Evolutionary conservation across 2,888 invertebrate species (phyloP), one percentile per base, ranked within the genome.

Genomic region (Bombylius major): DNA sequence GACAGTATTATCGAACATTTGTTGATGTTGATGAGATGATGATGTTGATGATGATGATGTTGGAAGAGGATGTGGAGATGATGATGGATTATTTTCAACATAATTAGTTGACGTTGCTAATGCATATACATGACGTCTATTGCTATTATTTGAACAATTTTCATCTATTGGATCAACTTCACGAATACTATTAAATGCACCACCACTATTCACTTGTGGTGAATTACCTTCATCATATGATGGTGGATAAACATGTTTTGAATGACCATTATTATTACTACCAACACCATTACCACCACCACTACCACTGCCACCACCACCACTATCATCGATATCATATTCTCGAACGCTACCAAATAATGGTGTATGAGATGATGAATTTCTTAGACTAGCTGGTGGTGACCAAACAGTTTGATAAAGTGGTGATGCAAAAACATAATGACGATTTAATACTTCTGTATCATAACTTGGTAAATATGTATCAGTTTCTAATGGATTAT

Each of bases 391-490:
- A 5, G 73, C 69, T 39, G 73, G 73, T 23, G 73, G 73, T 33
- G 74, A 74, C 74, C 74, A 74, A 1, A 72, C 69, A 0, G 73
- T 72, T 62, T 73, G 73, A 56, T 74, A 73, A 7, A 74, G 63
- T 4, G 74, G 74, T 55, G 74, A 74, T 6, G 73, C 73, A 54
- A 74, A 74, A 9, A 73, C 72, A 55, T 74, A 74, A 66, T 74
- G 72, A 50, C 70, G 71, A 60, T 73, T 72, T 14, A 70, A 65
- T 54, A 70, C 69, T 62, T 72, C 73, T 62, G 70, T 70, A 60
- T 75, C 74, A 49, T 75, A 75, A 58, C 73, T 73, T 39, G 75
- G 75, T 60, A 70, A 65, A 62, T 75, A 75, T 14, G 70, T 73
- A 62, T 75, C 75, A 50, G 72, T 72, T 64, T 74, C 73, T 42